Evolutionary conservation across 2,113 vertebrate genomes (phyloP), one percentile per base, ranked within the genome.

Genomic region (Geococcyx californianus): DNA sequence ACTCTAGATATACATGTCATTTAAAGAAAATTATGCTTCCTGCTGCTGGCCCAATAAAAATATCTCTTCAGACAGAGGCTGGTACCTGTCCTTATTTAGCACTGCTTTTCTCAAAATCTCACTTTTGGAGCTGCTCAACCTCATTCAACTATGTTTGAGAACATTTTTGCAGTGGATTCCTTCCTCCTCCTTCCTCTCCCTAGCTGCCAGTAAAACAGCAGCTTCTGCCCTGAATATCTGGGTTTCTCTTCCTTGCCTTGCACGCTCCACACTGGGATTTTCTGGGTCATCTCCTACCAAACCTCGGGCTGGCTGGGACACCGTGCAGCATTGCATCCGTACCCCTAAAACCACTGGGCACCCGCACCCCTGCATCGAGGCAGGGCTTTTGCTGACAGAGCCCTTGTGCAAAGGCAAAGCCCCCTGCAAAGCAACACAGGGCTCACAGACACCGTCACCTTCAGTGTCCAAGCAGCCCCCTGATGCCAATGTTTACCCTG

Each of bases 251-350:
- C 47, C 42, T 94, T 66, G 34, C 44, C 17, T 62, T 40, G 17
- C 42, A 18, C 2, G 2, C 20, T 60, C 38, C 1, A 0, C 6
- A 4, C 9, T 0, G 7, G 79, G 31, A 36, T 20, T 36, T 87
- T 78, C 21, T 28, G 34, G 56, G 54, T 21, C 59, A 9, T 67
- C 20, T 73, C 40, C 70, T 21, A 60, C 58, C 47, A 33, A 4
- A 56, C 2, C 55, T 55, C 40, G 8, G 62, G 23, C 20, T 47
- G 20, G 51, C 6, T n/a, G n/a, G 79, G 79, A 59, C 42, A 13
- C 14, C 1, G 2, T 1, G 29, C 3, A 15, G 19, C n/a, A 10
- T 11, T 45, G 62, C 47, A 72, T 8, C 58, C 47, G 3, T 20
- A 16, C 11, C 66, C 26, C 6, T 16, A 63, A 45, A 40, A 6